These are phyloP conservation scores for Pao palembangensis DNA, from an alignment of 2,113 vertebrate genomes.

Conservation along the genomic window DNA sequence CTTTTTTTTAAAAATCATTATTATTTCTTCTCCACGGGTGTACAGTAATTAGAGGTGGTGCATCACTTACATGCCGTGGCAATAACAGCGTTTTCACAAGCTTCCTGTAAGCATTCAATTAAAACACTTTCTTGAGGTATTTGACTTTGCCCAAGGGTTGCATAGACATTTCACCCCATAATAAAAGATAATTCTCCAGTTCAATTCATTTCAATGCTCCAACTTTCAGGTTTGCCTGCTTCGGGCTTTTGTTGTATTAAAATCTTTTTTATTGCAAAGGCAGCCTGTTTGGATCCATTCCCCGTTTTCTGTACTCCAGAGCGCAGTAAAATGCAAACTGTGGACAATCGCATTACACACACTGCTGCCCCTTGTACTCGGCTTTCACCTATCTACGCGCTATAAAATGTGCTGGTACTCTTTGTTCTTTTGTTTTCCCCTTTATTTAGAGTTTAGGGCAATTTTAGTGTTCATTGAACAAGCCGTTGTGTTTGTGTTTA, in stretches of 20 bases:
- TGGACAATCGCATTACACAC: slow-evolving; percentile 61
- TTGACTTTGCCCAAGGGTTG: slow-evolving; percentile 52
- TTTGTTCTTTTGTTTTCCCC: slow-evolving; percentile 26
- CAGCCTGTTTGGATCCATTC: slow-evolving; percentile 22
- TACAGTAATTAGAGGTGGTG: slow-evolving; percentile 39
- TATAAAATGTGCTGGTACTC: slow-evolving; percentile 50
- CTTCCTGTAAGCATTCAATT: slow-evolving; percentile 41
- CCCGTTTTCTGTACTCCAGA: slow-evolving; percentile 5
- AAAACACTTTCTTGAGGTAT: slow-evolving; percentile 46
- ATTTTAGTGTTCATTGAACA: slow-evolving; percentile 25
- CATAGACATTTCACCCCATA: slow-evolving; percentile 30
- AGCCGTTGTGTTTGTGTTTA: no score
- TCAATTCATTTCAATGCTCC: slow-evolving; percentile 27
- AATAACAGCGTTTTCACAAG: slow-evolving; percentile 35
- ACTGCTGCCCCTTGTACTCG: slow-evolving; percentile 34
- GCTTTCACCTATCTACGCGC: slow-evolving; percentile 47
- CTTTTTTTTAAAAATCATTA: slow-evolving; percentile 5
- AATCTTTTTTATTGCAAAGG: slow-evolving; percentile 42
- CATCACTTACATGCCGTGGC: slow-evolving; percentile 44
- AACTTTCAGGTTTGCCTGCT: slow-evolving; percentile 14
- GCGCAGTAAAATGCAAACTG: slow-evolving; percentile 44
- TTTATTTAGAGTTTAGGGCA: slow-evolving; percentile 24
- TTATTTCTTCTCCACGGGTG: slow-evolving; percentile 2
- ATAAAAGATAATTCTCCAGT: slow-evolving; percentile 22
- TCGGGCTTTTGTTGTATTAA: slow-evolving; percentile 34